These are phyloP conservation scores for Pedionomus torquatus DNA, from an alignment of 2,113 vertebrate species.

Conservation along the genomic window DNA sequence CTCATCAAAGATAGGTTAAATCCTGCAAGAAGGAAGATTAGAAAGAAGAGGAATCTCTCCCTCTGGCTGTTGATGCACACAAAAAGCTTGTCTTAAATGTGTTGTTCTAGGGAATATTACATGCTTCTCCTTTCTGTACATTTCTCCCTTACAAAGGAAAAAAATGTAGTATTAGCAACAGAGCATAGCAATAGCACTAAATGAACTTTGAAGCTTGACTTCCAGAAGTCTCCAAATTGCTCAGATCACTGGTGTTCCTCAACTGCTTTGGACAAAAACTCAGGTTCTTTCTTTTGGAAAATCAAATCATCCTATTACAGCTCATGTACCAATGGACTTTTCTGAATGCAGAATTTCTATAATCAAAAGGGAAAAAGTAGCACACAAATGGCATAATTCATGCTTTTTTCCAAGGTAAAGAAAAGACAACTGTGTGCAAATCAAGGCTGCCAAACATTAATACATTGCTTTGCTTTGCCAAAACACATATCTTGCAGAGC, in stretches of 20 bases:
- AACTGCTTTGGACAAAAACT: background rate
- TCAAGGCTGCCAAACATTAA: background rate
- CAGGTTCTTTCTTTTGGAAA: background rate
- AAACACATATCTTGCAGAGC: background rate
- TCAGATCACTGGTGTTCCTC: rapidly evolving
- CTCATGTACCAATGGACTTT: background rate
- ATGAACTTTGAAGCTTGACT: background rate
- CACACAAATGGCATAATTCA: background rate
- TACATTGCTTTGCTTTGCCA: background rate
- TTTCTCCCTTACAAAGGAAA: background rate
- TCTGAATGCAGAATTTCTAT: background rate
- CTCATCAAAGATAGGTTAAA: background rate
- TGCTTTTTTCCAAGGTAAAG: background rate
- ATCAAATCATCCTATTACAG: background rate
- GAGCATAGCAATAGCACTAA: background rate
- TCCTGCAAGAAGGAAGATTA: background rate
- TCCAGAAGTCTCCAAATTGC: background rate
- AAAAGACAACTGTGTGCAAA: background rate
- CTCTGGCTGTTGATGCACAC: background rate
- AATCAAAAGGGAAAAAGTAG: background rate
- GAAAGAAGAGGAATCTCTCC: background rate
- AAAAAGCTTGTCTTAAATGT: background rate
- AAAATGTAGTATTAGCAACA: background rate
- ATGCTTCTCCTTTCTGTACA: background rate
- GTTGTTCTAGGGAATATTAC: background rate